Conservation (phyloP, 2,113 vertebrate species). For the Vulpes ferrilata region DNA sequence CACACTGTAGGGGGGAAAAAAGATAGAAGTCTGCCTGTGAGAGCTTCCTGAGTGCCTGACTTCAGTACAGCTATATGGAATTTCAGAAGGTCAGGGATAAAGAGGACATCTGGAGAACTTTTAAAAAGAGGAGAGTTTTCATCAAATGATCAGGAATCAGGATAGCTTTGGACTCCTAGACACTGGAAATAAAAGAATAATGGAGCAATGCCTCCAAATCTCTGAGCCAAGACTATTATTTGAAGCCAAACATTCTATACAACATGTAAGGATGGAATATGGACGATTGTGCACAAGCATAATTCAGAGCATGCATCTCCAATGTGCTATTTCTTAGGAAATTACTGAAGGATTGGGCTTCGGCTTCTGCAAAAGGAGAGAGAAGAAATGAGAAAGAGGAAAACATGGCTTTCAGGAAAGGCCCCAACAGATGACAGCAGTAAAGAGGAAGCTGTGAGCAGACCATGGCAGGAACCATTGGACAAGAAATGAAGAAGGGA, state of each 20-base stretch:
- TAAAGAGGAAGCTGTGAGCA: not conserved
- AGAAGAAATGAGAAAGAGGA: not conserved
- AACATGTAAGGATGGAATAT: not conserved
- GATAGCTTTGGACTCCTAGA: not conserved
- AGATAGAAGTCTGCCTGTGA: not conserved
- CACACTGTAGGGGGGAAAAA: not conserved
- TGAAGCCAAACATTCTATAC: not conserved
- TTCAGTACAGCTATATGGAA: rapidly evolving
- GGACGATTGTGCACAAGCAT: not conserved
- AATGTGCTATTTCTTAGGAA: not conserved
- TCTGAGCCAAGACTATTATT: not conserved
- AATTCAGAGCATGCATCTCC: not conserved
- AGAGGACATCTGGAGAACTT: not conserved
- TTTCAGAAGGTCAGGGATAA: not conserved
- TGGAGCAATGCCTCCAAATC: not conserved
- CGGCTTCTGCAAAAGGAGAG: not conserved
- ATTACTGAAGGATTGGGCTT: not conserved
- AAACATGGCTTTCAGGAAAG: not conserved
- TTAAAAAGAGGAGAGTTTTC: not conserved
- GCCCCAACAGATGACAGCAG: not conserved
- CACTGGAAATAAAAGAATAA: not conserved
- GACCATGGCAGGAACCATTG: not conserved
- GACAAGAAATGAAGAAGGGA: not conserved
- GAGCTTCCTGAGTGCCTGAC: not conserved
- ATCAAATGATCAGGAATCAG: not conserved